A percentile compares a stretch with the other conserved stretches of the same genome.
phyloP scores from a whole-genome alignment of 2,888 invertebrate species.

The Nomada flava region DNA sequence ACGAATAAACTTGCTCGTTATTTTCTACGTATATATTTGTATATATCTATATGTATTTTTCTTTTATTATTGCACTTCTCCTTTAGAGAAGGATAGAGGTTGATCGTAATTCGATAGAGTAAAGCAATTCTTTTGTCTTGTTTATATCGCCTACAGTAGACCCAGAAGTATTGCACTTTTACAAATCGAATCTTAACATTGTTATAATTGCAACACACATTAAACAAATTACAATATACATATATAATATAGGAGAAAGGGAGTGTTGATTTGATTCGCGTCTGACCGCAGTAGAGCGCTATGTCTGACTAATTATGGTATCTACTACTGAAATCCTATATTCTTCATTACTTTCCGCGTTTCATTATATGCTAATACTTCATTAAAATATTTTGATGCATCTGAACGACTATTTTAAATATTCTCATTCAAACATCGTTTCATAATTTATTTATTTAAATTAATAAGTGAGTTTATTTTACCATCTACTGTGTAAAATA shows the following conservation, averaged over 20 bases:
- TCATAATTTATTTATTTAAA: no score
- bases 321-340: background rate
- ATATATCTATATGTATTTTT: background rate
- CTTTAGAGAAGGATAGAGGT: conserved; percentile 10
- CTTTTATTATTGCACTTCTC: conserved; percentile 27
- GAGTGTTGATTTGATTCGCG: background rate
- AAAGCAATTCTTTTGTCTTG: conserved; percentile 19
- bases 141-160: background rate
- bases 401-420: background rate
- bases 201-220: no score
- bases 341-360: no score
- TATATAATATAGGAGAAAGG: background rate
- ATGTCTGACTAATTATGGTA: background rate
- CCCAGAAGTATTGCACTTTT: no score
- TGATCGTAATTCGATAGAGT: conserved; percentile 49
- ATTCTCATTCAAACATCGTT: no score
- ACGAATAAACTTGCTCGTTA: background rate
- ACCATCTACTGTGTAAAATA: no score
- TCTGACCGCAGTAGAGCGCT: background rate
- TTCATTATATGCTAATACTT: background rate
- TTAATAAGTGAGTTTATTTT: no score
- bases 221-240: no score
- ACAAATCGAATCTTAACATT: no score
- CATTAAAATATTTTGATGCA: background rate
- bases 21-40: background rate